phyloP scores from a whole-genome alignment of 2,113 vertebrate species.

The Phycodurus eques region DNA sequence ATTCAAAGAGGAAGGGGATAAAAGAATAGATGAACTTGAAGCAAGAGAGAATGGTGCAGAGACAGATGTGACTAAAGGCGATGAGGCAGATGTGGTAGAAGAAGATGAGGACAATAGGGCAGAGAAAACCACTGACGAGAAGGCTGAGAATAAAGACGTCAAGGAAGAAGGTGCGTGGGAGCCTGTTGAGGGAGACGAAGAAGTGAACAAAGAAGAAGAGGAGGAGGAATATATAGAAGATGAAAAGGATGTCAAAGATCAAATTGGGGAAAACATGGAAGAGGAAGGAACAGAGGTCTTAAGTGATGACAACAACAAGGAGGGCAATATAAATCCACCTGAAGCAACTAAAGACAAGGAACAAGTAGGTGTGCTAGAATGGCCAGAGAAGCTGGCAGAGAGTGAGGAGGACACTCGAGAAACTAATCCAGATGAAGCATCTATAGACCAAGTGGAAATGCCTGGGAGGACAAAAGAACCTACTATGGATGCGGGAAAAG shows the following conservation, averaged over 20 bases:
- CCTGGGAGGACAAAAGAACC: background rate
- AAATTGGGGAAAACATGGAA: background rate
- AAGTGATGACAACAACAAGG: background rate
- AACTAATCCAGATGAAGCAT: background rate
- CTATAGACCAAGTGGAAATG: background rate
- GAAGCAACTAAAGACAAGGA: background rate
- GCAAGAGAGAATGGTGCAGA: slow-evolving; percentile 10
- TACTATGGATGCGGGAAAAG: no score
- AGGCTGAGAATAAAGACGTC: background rate
- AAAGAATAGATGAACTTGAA: slow-evolving; percentile 11
- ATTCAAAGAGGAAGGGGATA: slow-evolving; percentile 11
- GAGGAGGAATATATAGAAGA: background rate
- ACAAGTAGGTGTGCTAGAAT: background rate
- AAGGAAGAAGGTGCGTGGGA: background rate
- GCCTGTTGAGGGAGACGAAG: background rate
- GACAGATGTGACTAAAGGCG: slow-evolving; percentile 18
- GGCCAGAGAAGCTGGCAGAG: background rate
- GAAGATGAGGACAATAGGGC: background rate
- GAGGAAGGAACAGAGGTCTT: background rate
- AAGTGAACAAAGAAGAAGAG: background rate
- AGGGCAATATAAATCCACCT: background rate
- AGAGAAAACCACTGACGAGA: background rate
- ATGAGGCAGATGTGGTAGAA: background rate
- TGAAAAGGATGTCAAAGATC: background rate
- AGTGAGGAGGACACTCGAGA: background rate